These are phyloP conservation scores for Anneissia japonica DNA, from an alignment of 35 echinoderm and acorn worm genomes.

Conservation along the genomic window DNA sequence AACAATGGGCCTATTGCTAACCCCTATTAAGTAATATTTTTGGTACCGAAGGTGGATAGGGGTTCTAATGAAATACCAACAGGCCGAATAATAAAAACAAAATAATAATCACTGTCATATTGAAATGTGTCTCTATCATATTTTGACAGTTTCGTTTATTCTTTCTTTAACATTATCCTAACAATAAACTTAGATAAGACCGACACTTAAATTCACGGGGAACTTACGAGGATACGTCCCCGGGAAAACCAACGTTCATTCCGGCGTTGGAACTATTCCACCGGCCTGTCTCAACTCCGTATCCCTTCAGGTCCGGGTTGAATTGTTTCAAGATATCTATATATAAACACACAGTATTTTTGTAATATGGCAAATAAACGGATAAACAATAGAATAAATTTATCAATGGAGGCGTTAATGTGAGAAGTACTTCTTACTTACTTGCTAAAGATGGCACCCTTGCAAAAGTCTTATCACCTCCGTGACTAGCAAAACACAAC, in stretches of 20 bases:
- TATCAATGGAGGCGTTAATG: not conserved
- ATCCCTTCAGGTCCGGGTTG: conserved; percentile 69
- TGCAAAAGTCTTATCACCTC: conserved; percentile 51
- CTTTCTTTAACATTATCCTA: too few species aligned
- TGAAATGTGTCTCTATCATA: too few species aligned
- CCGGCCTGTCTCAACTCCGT: conserved; percentile 27
- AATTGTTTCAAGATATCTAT: conserved; percentile 81
- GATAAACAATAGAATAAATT: not conserved
- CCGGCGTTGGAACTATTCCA: conserved; percentile 34
- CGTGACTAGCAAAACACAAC: conserved; percentile 23
- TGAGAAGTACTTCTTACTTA: conserved; percentile 12
- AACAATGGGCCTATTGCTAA: too few species aligned
- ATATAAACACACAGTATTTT: too few species aligned
- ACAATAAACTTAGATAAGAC: too few species aligned
- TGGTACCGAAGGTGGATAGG: too few species aligned
- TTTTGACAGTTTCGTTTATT: too few species aligned
- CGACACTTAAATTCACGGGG: too few species aligned
- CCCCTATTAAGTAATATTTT: too few species aligned
- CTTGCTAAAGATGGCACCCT: conserved; percentile 58
- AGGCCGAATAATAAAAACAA: too few species aligned
- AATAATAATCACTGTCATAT: too few species aligned
- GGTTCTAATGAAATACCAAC: too few species aligned
- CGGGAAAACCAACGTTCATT: conserved; percentile 65
- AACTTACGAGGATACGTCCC: conserved; percentile 61
- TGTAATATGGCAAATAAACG: not conserved